A percentile compares a stretch with the other conserved stretches of the same genome.
These are phyloP conservation scores for Siphamia tubifer DNA, from an alignment of 2,113 vertebrate species.

Conservation along the genomic window DNA sequence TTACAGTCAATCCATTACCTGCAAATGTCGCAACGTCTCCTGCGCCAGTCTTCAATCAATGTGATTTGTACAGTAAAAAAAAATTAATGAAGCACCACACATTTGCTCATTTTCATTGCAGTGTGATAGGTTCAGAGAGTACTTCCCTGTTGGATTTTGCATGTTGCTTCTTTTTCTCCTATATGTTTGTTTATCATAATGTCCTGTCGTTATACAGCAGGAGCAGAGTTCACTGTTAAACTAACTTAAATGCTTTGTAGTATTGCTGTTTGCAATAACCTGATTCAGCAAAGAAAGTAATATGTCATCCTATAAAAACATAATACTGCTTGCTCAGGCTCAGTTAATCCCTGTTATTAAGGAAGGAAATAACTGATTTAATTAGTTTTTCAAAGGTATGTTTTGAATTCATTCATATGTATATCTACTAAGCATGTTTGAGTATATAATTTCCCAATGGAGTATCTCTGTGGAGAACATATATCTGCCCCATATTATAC, in stretches of 20 bases:
- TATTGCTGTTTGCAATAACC: neutral
- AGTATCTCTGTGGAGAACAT: neutral
- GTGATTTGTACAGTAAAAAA: neutral
- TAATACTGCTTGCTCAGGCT: neutral
- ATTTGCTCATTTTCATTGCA: slow-evolving; percentile 1
- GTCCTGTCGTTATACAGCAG: neutral
- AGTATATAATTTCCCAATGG: neutral
- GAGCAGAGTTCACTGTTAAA: neutral
- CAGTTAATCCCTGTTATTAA: neutral
- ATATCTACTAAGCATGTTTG: neutral
- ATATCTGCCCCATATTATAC: neutral
- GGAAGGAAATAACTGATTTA: neutral
- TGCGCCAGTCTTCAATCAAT: slow-evolving; percentile 26
- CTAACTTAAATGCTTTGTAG: neutral
- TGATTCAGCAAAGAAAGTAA: neutral
- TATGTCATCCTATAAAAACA: neutral
- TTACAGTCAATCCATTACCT: slow-evolving; percentile 28
- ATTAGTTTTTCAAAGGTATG: neutral
- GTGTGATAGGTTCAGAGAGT: neutral
- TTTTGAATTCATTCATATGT: too few relatives aligned
- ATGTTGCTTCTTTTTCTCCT: neutral
- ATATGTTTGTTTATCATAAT: neutral
- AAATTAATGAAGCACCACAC: slow-evolving; percentile 15
- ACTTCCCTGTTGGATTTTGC: neutral
- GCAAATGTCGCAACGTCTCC: slow-evolving; percentile 35